Evolutionary conservation across 1,140 invertebrate species (phyloP).

Genomic region (Holcopasites calliopsidis): DNA sequence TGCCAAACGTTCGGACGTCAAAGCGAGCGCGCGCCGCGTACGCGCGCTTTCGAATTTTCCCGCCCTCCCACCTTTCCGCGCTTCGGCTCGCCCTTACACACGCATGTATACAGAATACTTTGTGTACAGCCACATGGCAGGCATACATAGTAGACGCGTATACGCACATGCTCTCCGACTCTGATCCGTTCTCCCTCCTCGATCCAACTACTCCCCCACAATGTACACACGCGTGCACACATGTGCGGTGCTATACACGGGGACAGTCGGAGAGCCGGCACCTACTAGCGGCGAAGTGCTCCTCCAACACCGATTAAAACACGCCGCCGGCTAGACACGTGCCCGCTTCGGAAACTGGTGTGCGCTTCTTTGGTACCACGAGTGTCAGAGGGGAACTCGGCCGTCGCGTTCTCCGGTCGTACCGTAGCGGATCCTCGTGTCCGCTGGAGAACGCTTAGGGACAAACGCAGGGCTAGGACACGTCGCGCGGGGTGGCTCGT

Average conservation of each 20-base stretch:
- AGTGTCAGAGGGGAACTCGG: no score
- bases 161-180: no score
- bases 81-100: not conserved
- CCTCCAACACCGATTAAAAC: constrained; percentile 60
- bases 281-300: constrained; percentile 48
- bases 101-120: not conserved
- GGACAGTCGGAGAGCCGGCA: constrained; percentile 12
- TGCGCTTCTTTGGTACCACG: constrained; percentile 35
- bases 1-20: constrained; percentile 48
- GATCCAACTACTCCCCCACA: not conserved
- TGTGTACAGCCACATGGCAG: not conserved
- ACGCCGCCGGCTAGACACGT: constrained; percentile 69
- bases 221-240: constrained; percentile 17
- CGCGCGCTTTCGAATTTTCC: constrained; percentile 66
- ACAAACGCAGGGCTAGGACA: no score
- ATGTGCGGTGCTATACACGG: not conserved
- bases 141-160: not conserved
- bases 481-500: no score
- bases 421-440: no score
- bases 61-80: constrained; percentile 47
- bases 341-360: constrained; percentile 60
- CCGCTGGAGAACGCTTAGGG: no score
- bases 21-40: constrained; percentile 35
- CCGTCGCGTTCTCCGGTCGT: no score
- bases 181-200: no score